phyloP scores from a whole-genome alignment of 64 coral and sea anemone genomes.

The Dendronephthya gigantea region DNA sequence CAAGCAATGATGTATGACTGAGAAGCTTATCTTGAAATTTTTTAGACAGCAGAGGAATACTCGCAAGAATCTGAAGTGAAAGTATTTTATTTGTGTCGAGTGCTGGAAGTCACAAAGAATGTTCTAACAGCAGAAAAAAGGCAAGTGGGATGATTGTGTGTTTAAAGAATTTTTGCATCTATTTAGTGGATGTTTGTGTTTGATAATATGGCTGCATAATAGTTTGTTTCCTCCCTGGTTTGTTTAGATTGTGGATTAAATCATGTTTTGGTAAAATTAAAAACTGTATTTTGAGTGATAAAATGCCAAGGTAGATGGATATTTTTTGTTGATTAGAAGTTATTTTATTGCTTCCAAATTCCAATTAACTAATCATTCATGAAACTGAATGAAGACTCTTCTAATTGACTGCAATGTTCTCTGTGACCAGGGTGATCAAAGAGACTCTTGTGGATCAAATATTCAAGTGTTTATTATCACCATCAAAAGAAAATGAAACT shows the following conservation, averaged over 20 bases:
- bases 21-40: no score
- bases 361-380: not conserved
- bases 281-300: slow-evolving; percentile 12
- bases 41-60: not conserved
- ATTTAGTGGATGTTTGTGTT: no score
- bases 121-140: not conserved
- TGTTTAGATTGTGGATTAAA: not conserved
- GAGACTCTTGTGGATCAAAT: not conserved
- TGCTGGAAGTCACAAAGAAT: not conserved
- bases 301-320: not conserved
- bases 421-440: not conserved
- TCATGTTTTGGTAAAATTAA: slow-evolving; percentile 13
- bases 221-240: not conserved
- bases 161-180: no score
- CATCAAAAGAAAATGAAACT: not conserved
- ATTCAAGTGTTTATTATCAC: not conserved
- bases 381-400: no score
- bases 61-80: not conserved
- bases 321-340: not conserved
- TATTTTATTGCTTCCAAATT: not conserved
- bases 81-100: not conserved
- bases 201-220: no score
- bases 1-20: no score
- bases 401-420: no score
- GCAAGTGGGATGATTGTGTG: not conserved